Evolutionary conservation across 2,888 invertebrate genomes (phyloP), one percentile per base, ranked within the genome.

Genomic region (Drosophila affinis): DNA sequence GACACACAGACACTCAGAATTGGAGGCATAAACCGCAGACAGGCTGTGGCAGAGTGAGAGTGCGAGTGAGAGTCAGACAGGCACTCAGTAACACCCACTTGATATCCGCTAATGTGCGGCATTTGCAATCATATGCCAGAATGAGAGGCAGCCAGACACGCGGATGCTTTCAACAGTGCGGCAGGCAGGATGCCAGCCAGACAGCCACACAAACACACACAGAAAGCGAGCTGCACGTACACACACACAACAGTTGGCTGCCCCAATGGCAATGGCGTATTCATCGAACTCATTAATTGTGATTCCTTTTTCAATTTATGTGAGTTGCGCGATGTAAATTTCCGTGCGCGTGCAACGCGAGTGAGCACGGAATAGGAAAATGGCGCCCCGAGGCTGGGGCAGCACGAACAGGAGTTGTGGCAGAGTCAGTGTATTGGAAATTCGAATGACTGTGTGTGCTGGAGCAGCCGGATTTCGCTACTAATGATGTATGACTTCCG

Each of bases 271-370:
- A 70, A 78, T 80, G 76, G 74, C 78, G 72, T 59, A 79, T 78
- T 84, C 80, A 87, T 80, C 80, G 88, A 88, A 89, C 87, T 88
- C 89, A 89, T 87, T 89, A 89, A 89, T 89, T 88, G 87, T 79
- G 87, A 84, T 81, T 81, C 76, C 78, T 87, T 79, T 86, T 82
- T 79, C 79, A 88, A 81, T 89, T 89, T 89, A 80, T 83, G 77
- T 79, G 73, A 77, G 63, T 70, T 69, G 53, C 57, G 68, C 51
- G 69, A 75, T 63, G 67, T 78, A 78, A 70, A 77, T 77, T 74
- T 72, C 63, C 60, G 70, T 6, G 51, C 64, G 56, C 84, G 81
- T 84, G 75, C 81, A 62, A 39, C 39, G 39, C n/a, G 14, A 39
- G 3, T 39, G 18, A 29, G 67, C 55, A 34, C 47, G 5, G n/a